Evolutionary conservation across 2,113 vertebrate genomes (phyloP), one percentile per base, ranked within the genome.

Genomic region (Toxostoma redivivum): DNA sequence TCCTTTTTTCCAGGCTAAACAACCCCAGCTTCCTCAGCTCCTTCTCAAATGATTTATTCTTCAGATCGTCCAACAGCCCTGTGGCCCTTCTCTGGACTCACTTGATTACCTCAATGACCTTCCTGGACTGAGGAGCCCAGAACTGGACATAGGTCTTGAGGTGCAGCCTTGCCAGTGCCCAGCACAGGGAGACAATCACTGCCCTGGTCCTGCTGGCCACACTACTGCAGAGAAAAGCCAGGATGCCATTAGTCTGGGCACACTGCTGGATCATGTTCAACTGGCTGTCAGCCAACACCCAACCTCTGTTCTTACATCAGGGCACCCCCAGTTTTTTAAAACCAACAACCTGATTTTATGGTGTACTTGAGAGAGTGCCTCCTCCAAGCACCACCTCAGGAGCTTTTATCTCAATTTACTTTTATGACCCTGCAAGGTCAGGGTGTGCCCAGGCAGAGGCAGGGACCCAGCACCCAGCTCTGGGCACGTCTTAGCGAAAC

Each of bases 391-490:
- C 37, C 10, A 12, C 6, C 81, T 76, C 37, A 33, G 48, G 11
- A 79, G 24, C 15, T 81, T 86, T 71, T 76, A 48, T 45, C 28
- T 90, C 45, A 38, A 48, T 38, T 78, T 25, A 27, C 31, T 82
- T 79, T 77, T 54, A 45, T 5, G 10, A 77, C 20, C 27, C 50
- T 16, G 9, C 35, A 88, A 88, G 64, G 71, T 86, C 47, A 62
- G 22, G 21, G 17, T 14, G 22, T 27, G 54, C 18, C 42, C 54
- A 0, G 2, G 61, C 42, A 61, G 48, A 79, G 56, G 38, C 54
- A 66, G 40, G 15, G 25, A 76, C 40, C n/a, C 5, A 0, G 15
- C 3, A 0, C 13, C 13, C 6, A 1, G 1, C 25, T 45, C 22
- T 16, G 12, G 62, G 31, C 28, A 70, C 1, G 0, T 23, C 33